These are phyloP conservation scores for Podarcis raffonei DNA, from an alignment of 2,113 vertebrate genomes.

Conservation along the genomic window DNA sequence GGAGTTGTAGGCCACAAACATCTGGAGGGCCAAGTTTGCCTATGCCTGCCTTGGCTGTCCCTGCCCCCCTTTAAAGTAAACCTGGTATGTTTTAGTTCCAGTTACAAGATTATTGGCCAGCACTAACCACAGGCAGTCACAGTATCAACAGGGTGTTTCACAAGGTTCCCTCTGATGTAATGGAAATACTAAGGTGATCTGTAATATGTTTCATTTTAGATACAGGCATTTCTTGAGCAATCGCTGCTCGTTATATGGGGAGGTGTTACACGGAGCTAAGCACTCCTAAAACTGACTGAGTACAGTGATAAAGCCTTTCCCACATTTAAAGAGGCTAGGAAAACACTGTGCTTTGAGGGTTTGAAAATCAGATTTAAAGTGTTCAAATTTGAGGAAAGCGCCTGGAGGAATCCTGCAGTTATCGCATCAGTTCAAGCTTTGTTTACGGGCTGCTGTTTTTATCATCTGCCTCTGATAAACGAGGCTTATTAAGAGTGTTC, in stretches of 20 bases:
- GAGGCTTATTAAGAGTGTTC: neutral
- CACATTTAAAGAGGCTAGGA: neutral
- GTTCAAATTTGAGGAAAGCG: neutral
- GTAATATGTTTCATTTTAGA: conserved; percentile 24
- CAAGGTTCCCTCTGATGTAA: conserved; percentile 3
- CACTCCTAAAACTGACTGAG: neutral
- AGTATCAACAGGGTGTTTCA: neutral
- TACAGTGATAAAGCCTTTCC: neutral
- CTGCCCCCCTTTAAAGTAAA: conserved; percentile 11
- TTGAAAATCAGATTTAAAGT: neutral
- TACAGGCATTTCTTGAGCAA: neutral
- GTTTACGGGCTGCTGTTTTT: neutral
- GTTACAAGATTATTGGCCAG: neutral
- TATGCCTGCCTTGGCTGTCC: neutral
- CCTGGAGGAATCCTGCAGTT: neutral
- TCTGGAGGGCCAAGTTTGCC: too few relatives aligned
- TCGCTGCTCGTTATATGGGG: neutral
- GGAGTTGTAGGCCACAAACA: too few relatives aligned
- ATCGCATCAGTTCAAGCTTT: neutral
- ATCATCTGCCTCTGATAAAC: neutral
- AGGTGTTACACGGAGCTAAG: neutral
- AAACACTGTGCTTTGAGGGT: neutral
- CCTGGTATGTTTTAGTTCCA: neutral
- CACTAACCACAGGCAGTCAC: neutral
- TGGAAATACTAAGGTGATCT: neutral